Conservation (phyloP, 1,140 invertebrate genomes). For the Araneus ventricosus region DNA sequence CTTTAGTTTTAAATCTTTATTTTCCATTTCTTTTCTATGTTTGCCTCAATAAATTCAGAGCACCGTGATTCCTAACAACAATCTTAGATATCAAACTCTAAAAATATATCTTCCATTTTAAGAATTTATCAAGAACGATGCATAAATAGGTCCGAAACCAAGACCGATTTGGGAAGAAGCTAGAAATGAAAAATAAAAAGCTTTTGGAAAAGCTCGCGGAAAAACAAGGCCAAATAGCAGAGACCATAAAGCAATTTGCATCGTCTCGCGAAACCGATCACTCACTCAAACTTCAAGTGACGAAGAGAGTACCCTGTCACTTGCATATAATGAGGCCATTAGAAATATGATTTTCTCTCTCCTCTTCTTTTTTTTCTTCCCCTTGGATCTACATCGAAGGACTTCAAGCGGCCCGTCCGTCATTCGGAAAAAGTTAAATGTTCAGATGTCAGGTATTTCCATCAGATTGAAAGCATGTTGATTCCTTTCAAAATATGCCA, state of each 20-base stretch:
- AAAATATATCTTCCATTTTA: no score
- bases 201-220: background rate
- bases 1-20: no score
- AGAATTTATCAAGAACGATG: background rate
- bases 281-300: constrained; percentile 32
- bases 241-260: background rate
- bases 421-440: background rate
- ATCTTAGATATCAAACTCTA: no score
- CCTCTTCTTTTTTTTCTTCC: background rate
- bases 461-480: no score
- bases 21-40: no score
- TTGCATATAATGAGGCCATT: constrained; percentile 30
- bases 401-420: background rate
- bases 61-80: no score
- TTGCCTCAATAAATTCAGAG: no score
- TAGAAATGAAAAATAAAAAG: background rate
- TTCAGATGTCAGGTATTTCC: background rate
- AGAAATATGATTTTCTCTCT: constrained; percentile 1
- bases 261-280: constrained; percentile 28
- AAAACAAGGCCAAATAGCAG: background rate
- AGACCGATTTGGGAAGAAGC: background rate
- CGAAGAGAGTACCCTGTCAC: background rate
- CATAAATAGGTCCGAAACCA: background rate
- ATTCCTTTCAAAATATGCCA: no score
- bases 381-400: background rate